Percentiles rank a stretch among this genome's conserved stretches.
These are phyloP conservation scores for Acanthurus lineatus DNA, from an alignment of 2,797 vertebrate genomes.

Conservation along the genomic window DNA sequence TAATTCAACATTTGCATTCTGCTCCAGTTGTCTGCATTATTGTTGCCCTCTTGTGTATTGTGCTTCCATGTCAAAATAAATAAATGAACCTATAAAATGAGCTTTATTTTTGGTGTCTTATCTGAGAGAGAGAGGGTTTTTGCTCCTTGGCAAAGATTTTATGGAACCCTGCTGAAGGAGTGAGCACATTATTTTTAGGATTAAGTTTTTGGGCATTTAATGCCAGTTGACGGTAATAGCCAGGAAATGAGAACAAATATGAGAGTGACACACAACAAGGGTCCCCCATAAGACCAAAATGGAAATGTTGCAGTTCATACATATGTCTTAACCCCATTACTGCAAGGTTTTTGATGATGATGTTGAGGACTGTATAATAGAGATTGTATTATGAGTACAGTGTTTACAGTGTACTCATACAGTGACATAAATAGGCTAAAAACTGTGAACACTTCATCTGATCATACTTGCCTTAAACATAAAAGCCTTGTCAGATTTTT, in stretches of 20 bases:
- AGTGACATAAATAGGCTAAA: not conserved
- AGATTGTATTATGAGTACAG: not conserved
- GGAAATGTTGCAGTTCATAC: not conserved
- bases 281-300: no score
- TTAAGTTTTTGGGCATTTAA: not conserved
- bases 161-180: no score
- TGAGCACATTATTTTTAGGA: no score
- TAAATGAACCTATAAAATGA: not conserved
- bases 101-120: not conserved
- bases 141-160: not conserved
- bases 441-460: not conserved
- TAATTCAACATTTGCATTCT: conserved; percentile 36
- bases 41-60: not conserved
- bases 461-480: not conserved
- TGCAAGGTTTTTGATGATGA: not conserved
- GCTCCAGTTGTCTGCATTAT: conserved; percentile 20
- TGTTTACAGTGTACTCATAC: no score
- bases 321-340: not conserved
- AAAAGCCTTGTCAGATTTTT: not conserved
- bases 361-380: not conserved
- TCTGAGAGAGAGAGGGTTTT: not conserved
- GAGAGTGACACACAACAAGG: not conserved
- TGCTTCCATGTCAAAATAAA: not conserved
- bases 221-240: not conserved
- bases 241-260: not conserved